Conservation (phyloP, 1,140 invertebrate species). For the Ceratina australensis region DNA sequence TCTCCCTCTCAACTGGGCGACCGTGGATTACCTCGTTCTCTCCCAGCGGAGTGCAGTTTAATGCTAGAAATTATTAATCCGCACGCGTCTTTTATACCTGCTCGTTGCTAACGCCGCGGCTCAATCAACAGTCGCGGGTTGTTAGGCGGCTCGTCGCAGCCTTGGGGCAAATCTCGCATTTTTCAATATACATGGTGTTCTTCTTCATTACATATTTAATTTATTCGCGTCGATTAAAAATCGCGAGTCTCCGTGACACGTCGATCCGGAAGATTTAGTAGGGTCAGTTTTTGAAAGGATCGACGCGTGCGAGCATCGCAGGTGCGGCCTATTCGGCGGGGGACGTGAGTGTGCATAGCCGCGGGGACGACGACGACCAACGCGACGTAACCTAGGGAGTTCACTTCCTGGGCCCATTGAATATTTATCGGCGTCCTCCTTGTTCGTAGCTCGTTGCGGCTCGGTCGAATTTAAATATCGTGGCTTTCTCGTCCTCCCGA, state of each 20-base stretch:
- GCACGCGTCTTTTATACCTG: no score
- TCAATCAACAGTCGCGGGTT: no score
- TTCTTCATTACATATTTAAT: not conserved
- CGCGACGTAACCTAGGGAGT: not conserved
- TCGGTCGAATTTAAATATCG: slow-evolving; percentile 63
- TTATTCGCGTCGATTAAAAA: not conserved
- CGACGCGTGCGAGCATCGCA: slow-evolving; percentile 22
- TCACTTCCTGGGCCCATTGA: slow-evolving; percentile 55
- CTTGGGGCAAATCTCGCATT: no score
- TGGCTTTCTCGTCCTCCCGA: slow-evolving; percentile 34
- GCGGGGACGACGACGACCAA: slow-evolving; percentile 32
- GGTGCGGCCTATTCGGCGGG: slow-evolving; percentile 19
- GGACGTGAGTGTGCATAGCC: slow-evolving; percentile 33
- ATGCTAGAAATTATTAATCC: no score
- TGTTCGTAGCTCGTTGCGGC: slow-evolving; percentile 60
- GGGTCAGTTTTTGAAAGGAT: not conserved
- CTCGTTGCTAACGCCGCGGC: no score
- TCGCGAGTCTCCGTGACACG: not conserved
- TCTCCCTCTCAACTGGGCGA: no score
- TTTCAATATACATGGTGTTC: no score
- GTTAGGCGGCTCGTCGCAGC: no score
- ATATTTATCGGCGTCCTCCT: slow-evolving; percentile 64
- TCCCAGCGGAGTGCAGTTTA: no score
- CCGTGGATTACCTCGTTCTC: no score
- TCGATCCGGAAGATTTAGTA: not conserved